Evolutionary conservation across 2,113 vertebrate species (phyloP).

Genomic region (Crocuta crocuta): DNA sequence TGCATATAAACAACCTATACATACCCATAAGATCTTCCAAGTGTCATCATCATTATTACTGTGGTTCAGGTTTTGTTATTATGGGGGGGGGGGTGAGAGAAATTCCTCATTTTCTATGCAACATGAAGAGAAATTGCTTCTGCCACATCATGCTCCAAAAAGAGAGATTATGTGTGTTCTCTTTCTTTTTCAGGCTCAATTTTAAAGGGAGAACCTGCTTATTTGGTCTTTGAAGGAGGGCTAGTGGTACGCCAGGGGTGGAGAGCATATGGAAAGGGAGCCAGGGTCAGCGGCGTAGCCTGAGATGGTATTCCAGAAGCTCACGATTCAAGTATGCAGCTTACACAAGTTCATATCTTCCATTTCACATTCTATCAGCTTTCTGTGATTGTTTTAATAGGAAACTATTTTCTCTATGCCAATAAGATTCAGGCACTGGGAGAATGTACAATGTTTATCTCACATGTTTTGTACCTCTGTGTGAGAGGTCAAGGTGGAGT

Average conservation of each 20-base stretch:
- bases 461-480: background rate
- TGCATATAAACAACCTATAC: background rate
- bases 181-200: background rate
- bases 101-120: background rate
- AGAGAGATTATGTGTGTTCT: background rate
- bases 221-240: background rate
- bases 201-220: background rate
- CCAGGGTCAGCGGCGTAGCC: background rate
- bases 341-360: background rate
- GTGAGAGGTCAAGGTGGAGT: background rate
- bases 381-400: background rate
- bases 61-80: background rate
- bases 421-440: background rate
- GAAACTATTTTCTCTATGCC: background rate
- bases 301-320: background rate
- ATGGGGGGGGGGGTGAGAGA: background rate
- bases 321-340: background rate
- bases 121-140: background rate
- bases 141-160: background rate
- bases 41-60: background rate
- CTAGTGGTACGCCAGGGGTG: accelerated
- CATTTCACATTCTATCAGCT: background rate
- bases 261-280: background rate
- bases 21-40: background rate
- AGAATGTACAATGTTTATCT: background rate